phyloP scores from a whole-genome alignment of 2,113 vertebrate genomes.

The Ctenodactylus gundi region DNA sequence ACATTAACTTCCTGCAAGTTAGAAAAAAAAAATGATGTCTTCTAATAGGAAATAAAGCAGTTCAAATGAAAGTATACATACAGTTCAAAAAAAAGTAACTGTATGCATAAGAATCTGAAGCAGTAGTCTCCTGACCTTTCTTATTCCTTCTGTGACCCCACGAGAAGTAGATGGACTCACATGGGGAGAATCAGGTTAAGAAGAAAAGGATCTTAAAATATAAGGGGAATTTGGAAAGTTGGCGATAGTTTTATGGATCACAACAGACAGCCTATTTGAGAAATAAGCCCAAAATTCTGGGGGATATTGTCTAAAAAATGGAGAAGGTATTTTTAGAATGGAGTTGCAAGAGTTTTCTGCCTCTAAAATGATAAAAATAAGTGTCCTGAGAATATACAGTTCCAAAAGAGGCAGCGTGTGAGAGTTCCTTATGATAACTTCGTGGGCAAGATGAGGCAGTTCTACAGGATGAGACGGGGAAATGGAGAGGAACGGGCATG shows the following conservation, averaged over 20 bases:
- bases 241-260: background rate
- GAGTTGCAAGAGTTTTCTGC: background rate
- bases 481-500: background rate
- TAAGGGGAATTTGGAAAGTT: background rate
- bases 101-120: background rate
- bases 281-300: background rate
- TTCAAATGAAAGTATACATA: background rate
- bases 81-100: background rate
- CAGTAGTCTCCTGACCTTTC: background rate
- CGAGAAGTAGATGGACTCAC: background rate
- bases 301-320: background rate
- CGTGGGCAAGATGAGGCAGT: background rate
- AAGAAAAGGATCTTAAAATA: background rate
- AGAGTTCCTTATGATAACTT: background rate
- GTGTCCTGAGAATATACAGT: background rate
- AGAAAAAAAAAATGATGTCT: background rate
- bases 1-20: background rate
- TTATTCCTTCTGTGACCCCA: background rate
- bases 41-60: background rate
- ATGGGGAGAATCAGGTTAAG: background rate
- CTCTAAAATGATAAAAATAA: conserved; percentile 45
- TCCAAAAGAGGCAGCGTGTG: background rate
- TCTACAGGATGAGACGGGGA: background rate
- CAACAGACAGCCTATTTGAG: background rate
- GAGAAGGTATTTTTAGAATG: conserved; percentile 13